Evolutionary conservation across 1,140 invertebrate genomes (phyloP).

Genomic region (Bicyclus anynana): DNA sequence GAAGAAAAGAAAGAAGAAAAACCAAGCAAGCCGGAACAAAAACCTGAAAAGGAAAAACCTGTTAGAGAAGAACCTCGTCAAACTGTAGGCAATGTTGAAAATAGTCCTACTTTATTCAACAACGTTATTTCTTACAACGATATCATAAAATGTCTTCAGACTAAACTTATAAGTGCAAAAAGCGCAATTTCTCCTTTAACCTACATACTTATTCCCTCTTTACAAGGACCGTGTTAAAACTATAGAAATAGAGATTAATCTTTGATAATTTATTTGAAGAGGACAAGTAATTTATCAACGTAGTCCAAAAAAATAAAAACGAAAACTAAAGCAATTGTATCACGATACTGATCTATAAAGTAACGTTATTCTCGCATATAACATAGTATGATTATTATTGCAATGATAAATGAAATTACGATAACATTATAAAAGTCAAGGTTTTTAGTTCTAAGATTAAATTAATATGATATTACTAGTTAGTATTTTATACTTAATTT

Average conservation of each 20-base stretch:
- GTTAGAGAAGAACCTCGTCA: slow-evolving; percentile 8
- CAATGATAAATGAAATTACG: slow-evolving; percentile 2
- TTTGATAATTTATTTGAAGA: neutral
- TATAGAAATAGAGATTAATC: slow-evolving; percentile 5
- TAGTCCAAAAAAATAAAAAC: neutral
- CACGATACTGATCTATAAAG: slow-evolving; percentile 11
- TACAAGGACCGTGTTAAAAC: slow-evolving; percentile 25
- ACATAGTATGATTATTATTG: slow-evolving; percentile 11
- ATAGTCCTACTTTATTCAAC: slow-evolving; percentile 16
- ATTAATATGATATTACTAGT: neutral
- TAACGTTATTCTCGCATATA: slow-evolving; percentile 7
- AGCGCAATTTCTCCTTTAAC: slow-evolving; percentile 36
- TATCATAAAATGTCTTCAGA: slow-evolving; percentile 52
- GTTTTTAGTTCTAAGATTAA: neutral
- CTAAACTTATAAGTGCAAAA: slow-evolving; percentile 32
- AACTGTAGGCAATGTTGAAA: slow-evolving; percentile 1
- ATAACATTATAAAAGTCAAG: no score
- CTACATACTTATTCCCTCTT: slow-evolving; percentile 36
- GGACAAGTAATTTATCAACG: neutral
- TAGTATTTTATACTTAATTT: neutral
- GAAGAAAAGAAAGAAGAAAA: slow-evolving; percentile 25
- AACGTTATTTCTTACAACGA: slow-evolving; percentile 47
- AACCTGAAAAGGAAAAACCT: neutral
- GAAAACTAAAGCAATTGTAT: slow-evolving; percentile 11
- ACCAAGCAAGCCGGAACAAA: slow-evolving; percentile 6